Percentiles rank a stretch among this genome's conserved stretches.
Evolutionary conservation across 2,888 invertebrate genomes (phyloP).

Genomic region (Hyles lineata): DNA sequence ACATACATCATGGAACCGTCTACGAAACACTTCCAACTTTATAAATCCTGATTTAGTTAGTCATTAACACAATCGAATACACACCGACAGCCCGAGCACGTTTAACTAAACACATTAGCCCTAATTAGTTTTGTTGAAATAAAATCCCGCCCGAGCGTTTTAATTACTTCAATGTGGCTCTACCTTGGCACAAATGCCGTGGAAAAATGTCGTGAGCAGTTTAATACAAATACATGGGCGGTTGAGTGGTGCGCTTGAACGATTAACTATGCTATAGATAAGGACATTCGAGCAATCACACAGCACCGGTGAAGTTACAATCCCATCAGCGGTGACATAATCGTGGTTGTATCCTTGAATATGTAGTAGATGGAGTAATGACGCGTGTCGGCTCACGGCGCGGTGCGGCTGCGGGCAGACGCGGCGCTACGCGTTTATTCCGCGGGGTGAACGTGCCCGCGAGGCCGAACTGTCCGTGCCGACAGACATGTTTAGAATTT

Average conservation of each 20-base stretch:
- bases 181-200: not conserved
- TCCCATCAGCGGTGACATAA: conserved; percentile 64
- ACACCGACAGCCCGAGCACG: conserved; percentile 2
- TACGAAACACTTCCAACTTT: conserved; percentile 3
- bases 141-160: conserved; percentile 11
- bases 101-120: conserved; percentile 24
- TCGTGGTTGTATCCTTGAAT: conserved; percentile 71
- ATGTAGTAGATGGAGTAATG: conserved; percentile 63
- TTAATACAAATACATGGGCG: not conserved
- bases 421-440: conserved; percentile 57
- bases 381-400: conserved; percentile 45
- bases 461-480: conserved; percentile 58
- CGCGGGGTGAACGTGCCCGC: conserved; percentile 78
- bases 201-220: conserved; percentile 1
- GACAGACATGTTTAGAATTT: conserved; percentile 28
- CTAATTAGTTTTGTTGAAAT: conserved; percentile 22
- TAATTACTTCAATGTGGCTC: conserved; percentile 17
- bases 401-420: conserved; percentile 49
- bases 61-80: conserved; percentile 9
- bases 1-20: conserved; percentile 19
- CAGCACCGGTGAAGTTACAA: conserved; percentile 27
- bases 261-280: conserved; percentile 8
- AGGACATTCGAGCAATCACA: not conserved
- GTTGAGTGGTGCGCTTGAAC: not conserved
- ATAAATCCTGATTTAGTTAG: not conserved